Evolutionary conservation across 2,113 vertebrate species (phyloP).

Genomic region (Chaetura pelagica): DNA sequence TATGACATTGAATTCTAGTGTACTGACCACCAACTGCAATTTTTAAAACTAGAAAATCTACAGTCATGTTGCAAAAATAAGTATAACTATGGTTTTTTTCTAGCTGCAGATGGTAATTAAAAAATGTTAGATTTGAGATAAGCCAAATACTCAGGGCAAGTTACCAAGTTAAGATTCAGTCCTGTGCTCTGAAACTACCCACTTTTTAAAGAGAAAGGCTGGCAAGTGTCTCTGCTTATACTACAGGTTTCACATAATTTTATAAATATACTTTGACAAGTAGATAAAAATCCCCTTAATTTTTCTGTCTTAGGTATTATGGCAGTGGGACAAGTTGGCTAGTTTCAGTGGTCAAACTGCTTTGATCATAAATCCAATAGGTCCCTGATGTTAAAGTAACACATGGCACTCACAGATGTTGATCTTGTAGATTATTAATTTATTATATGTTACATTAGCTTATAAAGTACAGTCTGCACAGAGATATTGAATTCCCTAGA

Average conservation of each 20-base stretch:
- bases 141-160: not conserved
- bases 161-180: not conserved
- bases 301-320: not conserved
- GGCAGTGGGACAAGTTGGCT: not conserved
- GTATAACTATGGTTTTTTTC: not conserved
- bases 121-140: slow-evolving; percentile 14
- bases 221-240: not conserved
- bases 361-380: not conserved
- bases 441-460: not conserved
- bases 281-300: not conserved
- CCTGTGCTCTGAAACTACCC: not conserved
- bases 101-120: slow-evolving; percentile 12
- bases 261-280: not conserved
- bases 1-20: not conserved
- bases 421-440: not conserved
- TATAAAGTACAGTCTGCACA: not conserved
- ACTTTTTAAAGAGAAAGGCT: not conserved
- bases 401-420: not conserved
- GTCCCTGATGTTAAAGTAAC: not conserved
- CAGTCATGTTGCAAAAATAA: not conserved
- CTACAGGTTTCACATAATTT: not conserved
- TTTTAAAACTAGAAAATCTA: not conserved
- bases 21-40: not conserved
- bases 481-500: not conserved
- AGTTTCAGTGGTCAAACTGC: not conserved